Percentiles rank a stretch among this genome's conserved stretches.
phyloP scores from a whole-genome alignment of 2,888 invertebrate genomes.

The Podabrus alpinus region DNA sequence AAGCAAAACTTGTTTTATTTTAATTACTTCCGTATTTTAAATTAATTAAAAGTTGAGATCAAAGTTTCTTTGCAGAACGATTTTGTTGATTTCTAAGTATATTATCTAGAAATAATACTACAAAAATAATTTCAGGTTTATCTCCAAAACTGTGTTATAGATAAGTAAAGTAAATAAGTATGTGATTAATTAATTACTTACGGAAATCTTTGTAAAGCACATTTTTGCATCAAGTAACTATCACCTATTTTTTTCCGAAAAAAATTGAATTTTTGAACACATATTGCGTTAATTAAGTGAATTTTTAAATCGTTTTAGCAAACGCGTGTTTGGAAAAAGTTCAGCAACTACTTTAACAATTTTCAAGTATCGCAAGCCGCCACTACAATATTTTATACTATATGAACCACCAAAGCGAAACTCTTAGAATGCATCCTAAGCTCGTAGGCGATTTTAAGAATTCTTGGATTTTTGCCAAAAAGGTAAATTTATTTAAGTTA shows the following conservation, averaged over 20 bases:
- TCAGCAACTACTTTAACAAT: background rate
- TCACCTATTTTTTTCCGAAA: background rate
- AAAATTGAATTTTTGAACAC: slow-evolving; percentile 19
- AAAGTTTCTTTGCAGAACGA: background rate
- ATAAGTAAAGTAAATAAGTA: too few relatives aligned
- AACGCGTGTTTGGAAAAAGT: background rate
- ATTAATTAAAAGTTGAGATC: background rate
- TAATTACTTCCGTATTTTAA: background rate
- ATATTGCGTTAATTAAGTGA: slow-evolving; percentile 13
- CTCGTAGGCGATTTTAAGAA: slow-evolving; percentile 19
- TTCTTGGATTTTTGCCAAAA: slow-evolving; percentile 28
- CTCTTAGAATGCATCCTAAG: slow-evolving; percentile 4
- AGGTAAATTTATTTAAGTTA: slow-evolving; percentile 8
- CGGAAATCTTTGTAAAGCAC: background rate
- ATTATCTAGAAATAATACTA: too few relatives aligned
- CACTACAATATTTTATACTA: background rate
- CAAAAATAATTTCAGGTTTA: too few relatives aligned
- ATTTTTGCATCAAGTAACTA: background rate
- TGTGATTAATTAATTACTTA: background rate
- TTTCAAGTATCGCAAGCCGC: background rate
- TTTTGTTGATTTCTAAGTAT: background rate
- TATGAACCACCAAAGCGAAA: background rate
- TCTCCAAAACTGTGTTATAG: too few relatives aligned
- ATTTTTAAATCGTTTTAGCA: slow-evolving; percentile 8
- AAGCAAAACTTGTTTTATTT: background rate